These are phyloP conservation scores for Drosophila setifemur DNA, from an alignment of 1,140 invertebrate species.

Conservation along the genomic window DNA sequence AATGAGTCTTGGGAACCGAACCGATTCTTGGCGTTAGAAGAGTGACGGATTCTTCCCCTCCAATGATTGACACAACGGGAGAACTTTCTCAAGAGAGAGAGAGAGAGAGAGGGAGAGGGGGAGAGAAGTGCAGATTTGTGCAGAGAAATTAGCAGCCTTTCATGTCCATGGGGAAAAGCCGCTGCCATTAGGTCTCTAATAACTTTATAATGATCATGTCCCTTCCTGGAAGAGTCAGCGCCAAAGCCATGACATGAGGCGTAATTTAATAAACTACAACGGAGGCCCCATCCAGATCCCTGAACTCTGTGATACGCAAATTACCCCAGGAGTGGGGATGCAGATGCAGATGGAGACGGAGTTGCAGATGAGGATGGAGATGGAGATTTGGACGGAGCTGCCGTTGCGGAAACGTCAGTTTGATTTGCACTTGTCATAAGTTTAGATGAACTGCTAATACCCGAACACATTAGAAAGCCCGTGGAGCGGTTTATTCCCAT, in stretches of 20 bases:
- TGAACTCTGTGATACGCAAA: slow-evolving; percentile 68
- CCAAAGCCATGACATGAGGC: slow-evolving; percentile 36
- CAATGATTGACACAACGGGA: slow-evolving; percentile 31
- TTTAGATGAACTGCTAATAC: slow-evolving; percentile 80
- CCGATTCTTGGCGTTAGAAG: slow-evolving; percentile 9
- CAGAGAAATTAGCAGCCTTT: slow-evolving; percentile 29
- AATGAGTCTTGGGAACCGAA: slow-evolving; percentile 45
- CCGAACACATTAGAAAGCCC: slow-evolving; percentile 78
- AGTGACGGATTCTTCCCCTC: slow-evolving; percentile 13
- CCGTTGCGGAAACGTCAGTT: slow-evolving; percentile 75
- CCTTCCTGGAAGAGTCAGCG: slow-evolving; percentile 47
- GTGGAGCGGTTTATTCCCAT: slow-evolving; percentile 10
- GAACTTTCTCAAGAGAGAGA: no score
- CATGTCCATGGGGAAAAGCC: slow-evolving; percentile 8
- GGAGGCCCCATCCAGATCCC: slow-evolving; percentile 15
- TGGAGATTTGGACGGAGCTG: slow-evolving; percentile 9
- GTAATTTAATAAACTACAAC: slow-evolving; percentile 75
- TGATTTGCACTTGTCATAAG: slow-evolving; percentile 81
- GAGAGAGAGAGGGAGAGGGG: no score
- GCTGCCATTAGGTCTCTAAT: slow-evolving; percentile 57
- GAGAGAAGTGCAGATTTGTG: no score
- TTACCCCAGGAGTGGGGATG: slow-evolving; percentile 43
- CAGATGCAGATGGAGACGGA: slow-evolving; percentile 8
- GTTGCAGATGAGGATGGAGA: slow-evolving; percentile 5
- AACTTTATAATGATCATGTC: slow-evolving; percentile 74